phyloP scores from a whole-genome alignment of 2,113 vertebrate species.

The Seriola quinqueradiata region DNA sequence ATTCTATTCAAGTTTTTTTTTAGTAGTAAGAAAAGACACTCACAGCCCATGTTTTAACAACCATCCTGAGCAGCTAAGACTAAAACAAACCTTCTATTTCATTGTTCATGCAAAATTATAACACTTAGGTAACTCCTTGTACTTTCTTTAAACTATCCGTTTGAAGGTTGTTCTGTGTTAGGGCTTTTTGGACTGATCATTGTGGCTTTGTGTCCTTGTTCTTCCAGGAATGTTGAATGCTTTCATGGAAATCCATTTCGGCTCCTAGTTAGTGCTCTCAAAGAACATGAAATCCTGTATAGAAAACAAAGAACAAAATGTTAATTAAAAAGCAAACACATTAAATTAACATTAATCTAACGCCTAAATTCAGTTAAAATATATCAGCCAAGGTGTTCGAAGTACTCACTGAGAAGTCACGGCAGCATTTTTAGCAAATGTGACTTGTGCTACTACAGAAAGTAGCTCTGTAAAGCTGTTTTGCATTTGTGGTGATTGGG shows the following conservation, averaged over 20 bases:
- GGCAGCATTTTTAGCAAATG: constrained; percentile 13
- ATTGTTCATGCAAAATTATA: constrained; percentile 61
- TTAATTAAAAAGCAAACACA: neutral
- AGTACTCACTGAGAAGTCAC: neutral
- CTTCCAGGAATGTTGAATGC: constrained; percentile 48
- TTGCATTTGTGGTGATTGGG: constrained; percentile 32
- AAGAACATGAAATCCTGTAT: constrained; percentile 94
- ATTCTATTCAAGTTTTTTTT: neutral
- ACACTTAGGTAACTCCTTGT: constrained; percentile 30
- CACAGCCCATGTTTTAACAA: constrained; percentile 26
- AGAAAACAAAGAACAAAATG: neutral
- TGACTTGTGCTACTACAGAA: neutral
- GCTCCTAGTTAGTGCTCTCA: constrained; percentile 79
- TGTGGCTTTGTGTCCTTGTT: constrained; percentile 64
- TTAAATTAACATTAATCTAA: neutral
- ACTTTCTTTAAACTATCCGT: constrained; percentile 31
- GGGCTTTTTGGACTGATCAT: constrained; percentile 51
- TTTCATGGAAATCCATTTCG: constrained; percentile 16
- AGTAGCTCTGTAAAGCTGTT: constrained; percentile 28
- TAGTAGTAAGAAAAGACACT: constrained; percentile 1
- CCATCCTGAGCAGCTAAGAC: constrained; percentile 61
- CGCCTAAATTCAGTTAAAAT: neutral
- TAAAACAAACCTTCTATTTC: constrained; percentile 56
- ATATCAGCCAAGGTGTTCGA: neutral
- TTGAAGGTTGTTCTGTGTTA: constrained; percentile 48